Conservation (phyloP, 2,797 vertebrate genomes). For the Cryptoblepharus egeriae region DNA sequence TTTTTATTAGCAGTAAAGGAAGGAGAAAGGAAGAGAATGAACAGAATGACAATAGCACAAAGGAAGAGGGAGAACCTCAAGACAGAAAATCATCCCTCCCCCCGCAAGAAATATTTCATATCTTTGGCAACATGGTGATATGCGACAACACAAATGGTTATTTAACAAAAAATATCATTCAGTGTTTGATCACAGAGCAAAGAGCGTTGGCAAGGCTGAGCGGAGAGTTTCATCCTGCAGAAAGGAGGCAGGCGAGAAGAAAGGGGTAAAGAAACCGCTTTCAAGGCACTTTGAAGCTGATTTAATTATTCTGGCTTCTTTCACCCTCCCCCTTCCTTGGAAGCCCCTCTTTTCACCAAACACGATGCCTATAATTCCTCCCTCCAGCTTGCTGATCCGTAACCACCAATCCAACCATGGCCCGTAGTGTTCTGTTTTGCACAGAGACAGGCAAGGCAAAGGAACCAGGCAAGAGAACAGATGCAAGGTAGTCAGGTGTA, state of each 20-base stretch:
- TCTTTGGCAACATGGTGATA: slow-evolving; percentile 57
- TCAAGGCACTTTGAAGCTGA: slow-evolving; percentile 66
- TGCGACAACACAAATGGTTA: slow-evolving; percentile 62
- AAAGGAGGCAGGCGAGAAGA: slow-evolving; percentile 43
- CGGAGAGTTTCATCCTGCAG: slow-evolving; percentile 59
- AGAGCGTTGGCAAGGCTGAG: slow-evolving; percentile 65
- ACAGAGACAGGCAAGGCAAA: too few relatives aligned
- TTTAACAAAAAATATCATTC: slow-evolving; percentile 65
- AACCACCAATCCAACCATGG: too few relatives aligned
- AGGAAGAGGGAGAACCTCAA: slow-evolving; percentile 53
- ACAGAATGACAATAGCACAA: slow-evolving; percentile 52
- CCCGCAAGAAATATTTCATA: slow-evolving; percentile 62
- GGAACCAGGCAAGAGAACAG: too few relatives aligned
- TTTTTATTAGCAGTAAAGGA: slow-evolving; percentile 25
- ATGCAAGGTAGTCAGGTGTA: too few relatives aligned
- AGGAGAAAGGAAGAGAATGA: slow-evolving; percentile 14
- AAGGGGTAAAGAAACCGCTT: slow-evolving; percentile 59
- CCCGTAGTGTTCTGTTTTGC: too few relatives aligned
- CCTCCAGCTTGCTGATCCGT: slow-evolving; percentile 39
- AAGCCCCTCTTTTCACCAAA: slow-evolving; percentile 53
- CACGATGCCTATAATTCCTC: slow-evolving; percentile 54
- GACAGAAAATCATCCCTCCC: slow-evolving; percentile 8
- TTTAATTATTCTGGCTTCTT: slow-evolving; percentile 63
- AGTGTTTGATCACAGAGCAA: slow-evolving; percentile 58
- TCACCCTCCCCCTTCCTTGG: neutral